These are phyloP conservation scores for Bradypodion ventrale DNA, from an alignment of 2,797 vertebrate species.

Conservation along the genomic window DNA sequence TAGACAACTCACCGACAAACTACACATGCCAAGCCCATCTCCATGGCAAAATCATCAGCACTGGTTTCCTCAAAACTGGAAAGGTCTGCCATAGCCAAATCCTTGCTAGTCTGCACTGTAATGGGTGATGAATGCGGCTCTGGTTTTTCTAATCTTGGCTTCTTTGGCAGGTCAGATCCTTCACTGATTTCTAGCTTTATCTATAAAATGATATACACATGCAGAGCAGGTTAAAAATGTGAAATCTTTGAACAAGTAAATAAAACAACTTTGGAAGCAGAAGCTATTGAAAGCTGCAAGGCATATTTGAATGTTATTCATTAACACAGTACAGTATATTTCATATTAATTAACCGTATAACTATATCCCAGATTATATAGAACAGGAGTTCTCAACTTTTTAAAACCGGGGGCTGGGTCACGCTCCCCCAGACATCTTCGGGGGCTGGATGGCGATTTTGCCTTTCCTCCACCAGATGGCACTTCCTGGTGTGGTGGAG, in stretches of 20 bases:
- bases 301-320: background rate
- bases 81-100: constrained; percentile 87
- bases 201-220: constrained; percentile 69
- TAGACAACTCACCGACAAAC: constrained; percentile 87
- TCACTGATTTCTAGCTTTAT: constrained; percentile 85
- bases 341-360: background rate
- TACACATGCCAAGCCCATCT: constrained; percentile 97
- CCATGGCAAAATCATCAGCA: constrained; percentile 98
- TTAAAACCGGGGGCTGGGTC: no score
- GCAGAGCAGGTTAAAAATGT: background rate
- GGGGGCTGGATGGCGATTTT: no score
- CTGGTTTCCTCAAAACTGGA: constrained; percentile 94
- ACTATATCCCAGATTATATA: background rate
- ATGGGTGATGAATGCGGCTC: constrained; percentile 90
- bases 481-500: no score
- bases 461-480: no score
- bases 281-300: background rate
- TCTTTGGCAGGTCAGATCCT: constrained; percentile 86
- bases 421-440: no score
- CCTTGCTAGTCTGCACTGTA: constrained; percentile 89
- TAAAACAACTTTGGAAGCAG: background rate
- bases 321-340: background rate
- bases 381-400: no score
- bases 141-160: constrained; percentile 89
- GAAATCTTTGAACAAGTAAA: background rate